phyloP scores from a whole-genome alignment of 2,113 vertebrate genomes.

The Xiphias gladius region DNA sequence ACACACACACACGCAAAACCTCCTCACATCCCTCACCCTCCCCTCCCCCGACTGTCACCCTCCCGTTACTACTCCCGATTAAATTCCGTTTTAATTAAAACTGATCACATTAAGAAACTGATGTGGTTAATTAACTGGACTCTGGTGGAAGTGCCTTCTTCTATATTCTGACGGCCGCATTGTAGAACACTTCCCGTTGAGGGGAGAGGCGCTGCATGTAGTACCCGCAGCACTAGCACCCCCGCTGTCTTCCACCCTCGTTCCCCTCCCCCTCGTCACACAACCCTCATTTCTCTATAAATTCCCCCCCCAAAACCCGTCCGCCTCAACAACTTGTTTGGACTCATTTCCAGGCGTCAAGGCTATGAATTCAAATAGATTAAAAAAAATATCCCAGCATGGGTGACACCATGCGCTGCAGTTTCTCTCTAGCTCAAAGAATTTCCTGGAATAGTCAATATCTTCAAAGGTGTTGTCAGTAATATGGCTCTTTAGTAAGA shows the following conservation, averaged over 20 bases:
- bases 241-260: background rate
- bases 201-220: slow-evolving; percentile 41
- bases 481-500: slow-evolving; percentile 18
- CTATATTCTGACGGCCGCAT: slow-evolving; percentile 89
- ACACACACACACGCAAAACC: slow-evolving; percentile 90
- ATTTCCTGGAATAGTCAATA: background rate
- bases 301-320: slow-evolving; percentile 9
- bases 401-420: background rate
- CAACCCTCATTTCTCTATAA: slow-evolving; percentile 4
- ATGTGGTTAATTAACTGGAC: slow-evolving; percentile 99
- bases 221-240: background rate
- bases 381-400: background rate
- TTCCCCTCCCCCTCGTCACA: slow-evolving; percentile 5
- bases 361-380: slow-evolving; percentile 12
- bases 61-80: slow-evolving; percentile 89
- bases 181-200: slow-evolving; percentile 86
- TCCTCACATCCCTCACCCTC: too few species aligned
- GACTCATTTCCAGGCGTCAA: slow-evolving; percentile 35
- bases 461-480: background rate
- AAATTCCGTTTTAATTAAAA: slow-evolving; percentile 99
- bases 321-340: slow-evolving; percentile 17
- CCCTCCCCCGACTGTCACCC: slow-evolving; percentile 59
- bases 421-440: background rate
- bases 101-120: slow-evolving; percentile 99
- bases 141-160: slow-evolving; percentile 90